Base-by-base conservation (phyloP, 1,140 invertebrate genomes). In the Eumeta japonica region DNA sequence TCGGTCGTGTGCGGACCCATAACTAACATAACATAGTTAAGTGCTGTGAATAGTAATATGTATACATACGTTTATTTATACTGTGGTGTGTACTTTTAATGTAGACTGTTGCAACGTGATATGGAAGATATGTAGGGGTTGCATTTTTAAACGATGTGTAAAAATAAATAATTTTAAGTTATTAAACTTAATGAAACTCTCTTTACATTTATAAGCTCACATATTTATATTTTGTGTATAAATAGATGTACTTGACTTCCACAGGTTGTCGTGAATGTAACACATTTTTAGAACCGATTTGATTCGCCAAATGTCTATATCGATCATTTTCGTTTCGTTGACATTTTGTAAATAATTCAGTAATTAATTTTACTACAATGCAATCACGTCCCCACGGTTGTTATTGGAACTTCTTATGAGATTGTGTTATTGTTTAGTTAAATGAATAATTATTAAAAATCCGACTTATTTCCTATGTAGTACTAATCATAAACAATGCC, bases 21-120 rank as follows among this genome's bases (percentile, higher is more conserved):
- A 55, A 70, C 64, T 71, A 70, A 70, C 58, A 65, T 59, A n/a
- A n/a, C n/a, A 64, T 66, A 64, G 66, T 68, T 71, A 67, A 74
- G 70, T 71, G 70, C 70, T 74, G 70, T 71, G 66, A 71, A 71
- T 74, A 74, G 66, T 57, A 67, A 34, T 31, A 68, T 16, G 13
- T 74, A 71, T 58, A 62, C 63, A 58, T 58, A 24, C 20, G 55
- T 53, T 60, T 65, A 60, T 60, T 62, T 60, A 62, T 63, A 74
- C 62, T 74, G 70, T 74, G 67, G 70, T 74, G 67, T 33, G 63
- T 71, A 74, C 55, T 55, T 61, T 61, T 58, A 59, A 52, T 57
- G 46, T 61, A 55, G 57, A 64, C 58, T 58, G 48, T 55, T 56
- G 47, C 51, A 54, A 58, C 46, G 54, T 58, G 58, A 52, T 61